A percentile compares a stretch with the other conserved stretches of the same genome.
These are phyloP conservation scores for Mesembrinibis cayennensis DNA, from an alignment of 2,113 vertebrate species.

Conservation along the genomic window DNA sequence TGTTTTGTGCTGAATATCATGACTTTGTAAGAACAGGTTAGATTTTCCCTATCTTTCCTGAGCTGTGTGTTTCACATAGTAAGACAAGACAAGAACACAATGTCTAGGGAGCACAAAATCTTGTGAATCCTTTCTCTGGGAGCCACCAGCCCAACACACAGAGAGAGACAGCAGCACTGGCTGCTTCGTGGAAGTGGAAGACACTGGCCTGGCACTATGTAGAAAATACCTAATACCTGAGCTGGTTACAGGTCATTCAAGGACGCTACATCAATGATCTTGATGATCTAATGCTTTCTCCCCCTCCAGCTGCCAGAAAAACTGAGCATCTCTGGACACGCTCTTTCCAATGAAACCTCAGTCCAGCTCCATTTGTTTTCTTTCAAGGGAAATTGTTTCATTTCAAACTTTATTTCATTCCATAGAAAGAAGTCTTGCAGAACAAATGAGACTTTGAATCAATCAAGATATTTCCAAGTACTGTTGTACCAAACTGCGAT, in stretches of 20 bases:
- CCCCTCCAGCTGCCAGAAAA: not conserved
- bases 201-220: not conserved
- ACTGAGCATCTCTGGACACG: not conserved
- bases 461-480: not conserved
- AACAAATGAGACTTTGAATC: not conserved
- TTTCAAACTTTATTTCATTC: not conserved
- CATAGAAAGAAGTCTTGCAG: not conserved
- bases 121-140: not conserved
- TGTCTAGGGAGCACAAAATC: not conserved
- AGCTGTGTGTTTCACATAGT: not conserved
- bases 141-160: rapidly evolving
- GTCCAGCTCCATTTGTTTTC: not conserved
- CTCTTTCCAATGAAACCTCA: not conserved
- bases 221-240: not conserved
- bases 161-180: not conserved
- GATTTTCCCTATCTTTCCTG: not conserved
- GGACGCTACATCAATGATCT: not conserved
- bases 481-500: not conserved
- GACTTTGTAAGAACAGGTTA: not conserved
- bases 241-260: not conserved
- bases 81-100: not conserved
- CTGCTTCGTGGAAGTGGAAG: not conserved
- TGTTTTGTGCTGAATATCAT: not conserved
- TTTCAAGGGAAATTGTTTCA: not conserved
- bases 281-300: not conserved